Evolutionary conservation across 2,113 vertebrate species (phyloP).

Genomic region (Guaruba guarouba): DNA sequence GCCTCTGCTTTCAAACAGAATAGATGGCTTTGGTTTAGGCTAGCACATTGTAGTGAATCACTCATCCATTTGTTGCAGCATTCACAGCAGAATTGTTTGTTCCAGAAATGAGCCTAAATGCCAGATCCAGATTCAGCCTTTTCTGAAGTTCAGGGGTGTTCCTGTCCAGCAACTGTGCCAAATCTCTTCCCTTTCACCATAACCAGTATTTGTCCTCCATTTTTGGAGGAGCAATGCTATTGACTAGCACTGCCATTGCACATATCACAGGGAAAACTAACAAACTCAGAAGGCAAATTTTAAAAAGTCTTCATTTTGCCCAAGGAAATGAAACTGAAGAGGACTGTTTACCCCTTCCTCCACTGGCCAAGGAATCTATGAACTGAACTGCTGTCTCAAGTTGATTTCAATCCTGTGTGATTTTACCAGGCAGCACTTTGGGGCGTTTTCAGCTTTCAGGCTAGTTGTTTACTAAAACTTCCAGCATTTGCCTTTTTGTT

Average conservation of each 20-base stretch:
- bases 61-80: background rate
- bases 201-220: background rate
- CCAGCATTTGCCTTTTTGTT: constrained; percentile 20
- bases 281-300: background rate
- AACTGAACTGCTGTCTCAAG: background rate
- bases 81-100: background rate
- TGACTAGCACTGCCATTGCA: background rate
- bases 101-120: background rate
- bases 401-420: background rate
- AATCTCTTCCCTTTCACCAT: background rate
- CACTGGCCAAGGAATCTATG: background rate
- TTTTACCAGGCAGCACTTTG: background rate
- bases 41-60: background rate
- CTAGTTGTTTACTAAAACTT: constrained; percentile 47
- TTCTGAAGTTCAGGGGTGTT: background rate
- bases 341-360: background rate
- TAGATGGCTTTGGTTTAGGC: background rate
- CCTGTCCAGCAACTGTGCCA: background rate
- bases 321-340: background rate
- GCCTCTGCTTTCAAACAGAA: background rate
- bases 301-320: background rate
- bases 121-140: background rate
- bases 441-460: background rate
- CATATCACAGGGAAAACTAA: background rate
- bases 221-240: background rate